Evolutionary conservation across 2,797 vertebrate genomes (phyloP), one percentile per base, ranked within the genome.

Genomic region (Gadopsis bispinosus): DNA sequence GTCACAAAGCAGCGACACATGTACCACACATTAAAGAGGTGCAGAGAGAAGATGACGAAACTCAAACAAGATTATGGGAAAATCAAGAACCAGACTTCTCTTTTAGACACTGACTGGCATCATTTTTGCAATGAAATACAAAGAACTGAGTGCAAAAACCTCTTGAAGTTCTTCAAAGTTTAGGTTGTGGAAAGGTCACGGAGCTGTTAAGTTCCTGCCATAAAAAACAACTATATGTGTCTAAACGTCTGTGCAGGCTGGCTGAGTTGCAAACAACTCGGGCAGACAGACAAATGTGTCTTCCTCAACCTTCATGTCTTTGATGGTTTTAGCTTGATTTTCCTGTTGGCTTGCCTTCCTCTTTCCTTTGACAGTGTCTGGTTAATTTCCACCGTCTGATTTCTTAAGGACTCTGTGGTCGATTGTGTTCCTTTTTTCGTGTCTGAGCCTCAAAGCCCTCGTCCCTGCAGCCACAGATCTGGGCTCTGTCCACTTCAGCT

Each of bases 301-400:
- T 90, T 67, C 59, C 37, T 84, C 77, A 79, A 78, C 86, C 83
- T 77, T 83, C 76, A 81, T 54, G 22, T 83, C 87, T 75, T 76
- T 79, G 78, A 80, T 67, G 68, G 45, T 66, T 78, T 53, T n/a
- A 14, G 81, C 83, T 77, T 79, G 72, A 84, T 81, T 74, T 86
- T 79, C 69, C 69, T 8, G 11, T 75, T 20, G 62, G 67, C 70
- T 80, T 83, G 50, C 33, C 69, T 67, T 67, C 69, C 50, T 65
- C 69, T 73, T 47, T 60, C 10, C 45, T 43, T 72, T 50, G 17
- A 53, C 69, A 62, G 51, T 35, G 79, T 66, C 76, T 53, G 75
- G 51, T 86, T 88, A 19, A 60, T 72, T 71, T 61, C 29, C 4
- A 45, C 69, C 48, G 79, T 81, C 64, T 47, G 65, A 8, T 65